A percentile compares a stretch with the other conserved stretches of the same genome.
phyloP scores from a whole-genome alignment of 1,140 invertebrate genomes.

The Medauroidea extradentata region DNA sequence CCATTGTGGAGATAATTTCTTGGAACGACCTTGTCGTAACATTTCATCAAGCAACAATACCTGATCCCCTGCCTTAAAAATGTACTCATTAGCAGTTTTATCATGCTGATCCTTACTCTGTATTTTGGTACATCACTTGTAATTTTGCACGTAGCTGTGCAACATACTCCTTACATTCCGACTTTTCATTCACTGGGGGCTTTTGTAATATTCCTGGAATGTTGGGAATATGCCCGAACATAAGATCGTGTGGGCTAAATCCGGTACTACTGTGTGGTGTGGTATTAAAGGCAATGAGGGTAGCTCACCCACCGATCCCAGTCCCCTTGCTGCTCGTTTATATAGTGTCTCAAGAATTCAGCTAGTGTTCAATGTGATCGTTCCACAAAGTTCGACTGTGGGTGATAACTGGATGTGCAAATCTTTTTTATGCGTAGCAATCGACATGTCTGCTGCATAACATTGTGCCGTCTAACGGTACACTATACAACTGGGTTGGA shows the following conservation, averaged over 20 bases:
- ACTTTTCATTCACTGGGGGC: background rate
- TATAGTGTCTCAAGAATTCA: slow-evolving; percentile 35
- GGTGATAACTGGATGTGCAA: slow-evolving; percentile 31
- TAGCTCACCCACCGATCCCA: slow-evolving; percentile 28
- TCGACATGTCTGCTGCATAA: slow-evolving; percentile 26
- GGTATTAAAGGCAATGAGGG: slow-evolving; percentile 10
- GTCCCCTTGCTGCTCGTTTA: slow-evolving; percentile 22
- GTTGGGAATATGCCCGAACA: slow-evolving; percentile 7
- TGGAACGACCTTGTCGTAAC: too few relatives aligned
- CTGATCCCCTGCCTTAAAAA: too few relatives aligned
- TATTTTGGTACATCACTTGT: too few relatives aligned
- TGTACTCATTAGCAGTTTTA: background rate
- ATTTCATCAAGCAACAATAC: background rate
- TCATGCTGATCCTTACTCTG: background rate
- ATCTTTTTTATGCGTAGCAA: slow-evolving; percentile 29
- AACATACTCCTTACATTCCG: too few relatives aligned
- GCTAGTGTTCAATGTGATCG: slow-evolving; percentile 31
- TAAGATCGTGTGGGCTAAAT: slow-evolving; percentile 14
- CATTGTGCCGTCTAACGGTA: too few relatives aligned
- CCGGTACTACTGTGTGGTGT: slow-evolving; percentile 4
- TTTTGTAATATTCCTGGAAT: slow-evolving; percentile 10
- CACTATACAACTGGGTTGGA: too few relatives aligned
- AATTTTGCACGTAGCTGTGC: too few relatives aligned
- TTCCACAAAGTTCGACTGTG: slow-evolving; percentile 37
- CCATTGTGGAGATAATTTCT: background rate